A percentile compares a stretch with the other conserved stretches of the same genome.
Evolutionary conservation across 2,888 invertebrate genomes (phyloP).

Genomic region (Netelia inedita): DNA sequence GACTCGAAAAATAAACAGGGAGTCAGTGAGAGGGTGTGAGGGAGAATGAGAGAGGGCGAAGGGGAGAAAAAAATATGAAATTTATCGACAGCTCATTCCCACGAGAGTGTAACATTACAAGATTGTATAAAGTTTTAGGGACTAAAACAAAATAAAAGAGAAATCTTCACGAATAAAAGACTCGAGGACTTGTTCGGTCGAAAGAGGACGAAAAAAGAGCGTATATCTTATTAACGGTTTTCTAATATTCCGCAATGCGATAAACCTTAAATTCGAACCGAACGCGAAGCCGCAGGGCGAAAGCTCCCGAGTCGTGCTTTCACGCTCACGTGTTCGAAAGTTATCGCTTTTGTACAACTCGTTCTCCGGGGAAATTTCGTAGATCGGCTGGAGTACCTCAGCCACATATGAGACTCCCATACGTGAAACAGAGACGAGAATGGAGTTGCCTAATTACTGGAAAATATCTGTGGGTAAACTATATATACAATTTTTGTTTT

Average conservation of each 20-base stretch:
- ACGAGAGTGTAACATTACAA: too few relatives aligned
- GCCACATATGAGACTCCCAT: background rate
- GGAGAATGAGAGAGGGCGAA: background rate
- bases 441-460: constrained; percentile 52
- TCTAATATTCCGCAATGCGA: constrained; percentile 56
- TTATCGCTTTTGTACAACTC: constrained; percentile 60
- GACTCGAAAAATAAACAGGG: background rate
- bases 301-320: constrained; percentile 25
- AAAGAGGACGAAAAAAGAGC: too few relatives aligned
- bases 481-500: background rate
- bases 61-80: background rate
- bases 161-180: too few relatives aligned
- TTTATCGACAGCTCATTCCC: background rate
- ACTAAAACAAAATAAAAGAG: too few relatives aligned
- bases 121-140: too few relatives aligned
- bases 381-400: constrained; percentile 51
- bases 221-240: constrained; percentile 1
- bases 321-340: constrained; percentile 47
- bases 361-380: constrained; percentile 66
- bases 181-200: too few relatives aligned
- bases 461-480: constrained; percentile 22
- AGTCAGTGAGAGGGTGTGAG: background rate
- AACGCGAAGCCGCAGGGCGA: constrained; percentile 21
- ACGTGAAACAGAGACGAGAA: constrained; percentile 12
- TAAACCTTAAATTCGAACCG: constrained; percentile 47